A percentile compares a stretch with the other conserved stretches of the same genome.
phyloP scores from a whole-genome alignment of 2,888 invertebrate species.

The Eustalomyia histrio region DNA sequence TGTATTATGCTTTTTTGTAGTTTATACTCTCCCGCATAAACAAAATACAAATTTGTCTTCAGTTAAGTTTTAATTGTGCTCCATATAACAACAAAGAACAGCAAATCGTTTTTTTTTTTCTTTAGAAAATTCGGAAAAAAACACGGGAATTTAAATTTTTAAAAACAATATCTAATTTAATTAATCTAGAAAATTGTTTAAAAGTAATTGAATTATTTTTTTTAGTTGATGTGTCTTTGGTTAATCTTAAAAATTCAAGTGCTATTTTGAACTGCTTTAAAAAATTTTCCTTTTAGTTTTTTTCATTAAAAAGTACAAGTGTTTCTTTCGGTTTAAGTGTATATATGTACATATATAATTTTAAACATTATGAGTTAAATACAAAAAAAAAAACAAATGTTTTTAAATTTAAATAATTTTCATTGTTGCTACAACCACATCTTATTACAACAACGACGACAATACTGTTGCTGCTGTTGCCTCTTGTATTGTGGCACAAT shows the following conservation, averaged over 20 bases:
- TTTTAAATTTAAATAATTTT: slow-evolving; percentile 60
- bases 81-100: slow-evolving; percentile 51
- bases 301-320: slow-evolving; percentile 27
- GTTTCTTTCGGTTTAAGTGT: slow-evolving; percentile 15
- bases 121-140: slow-evolving; percentile 21
- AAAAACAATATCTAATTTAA: background rate
- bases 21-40: slow-evolving; percentile 50
- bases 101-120: too few relatives aligned
- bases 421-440: slow-evolving; percentile 26
- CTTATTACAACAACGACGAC: slow-evolving; percentile 36
- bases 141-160: slow-evolving; percentile 25
- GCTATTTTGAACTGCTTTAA: background rate
- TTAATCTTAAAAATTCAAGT: slow-evolving; percentile 50
- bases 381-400: slow-evolving; percentile 24
- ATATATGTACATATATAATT: background rate
- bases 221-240: background rate
- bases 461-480: slow-evolving; percentile 54
- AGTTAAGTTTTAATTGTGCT: slow-evolving; percentile 62
- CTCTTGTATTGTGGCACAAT: slow-evolving; percentile 31
- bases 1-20: slow-evolving; percentile 4
- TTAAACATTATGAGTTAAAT: slow-evolving; percentile 37
- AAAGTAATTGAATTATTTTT: background rate
- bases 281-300: too few relatives aligned
- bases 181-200: background rate
- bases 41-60: slow-evolving; percentile 39